phyloP scores from a whole-genome alignment of 2,888 invertebrate genomes.

The Limnephilus auricula region DNA sequence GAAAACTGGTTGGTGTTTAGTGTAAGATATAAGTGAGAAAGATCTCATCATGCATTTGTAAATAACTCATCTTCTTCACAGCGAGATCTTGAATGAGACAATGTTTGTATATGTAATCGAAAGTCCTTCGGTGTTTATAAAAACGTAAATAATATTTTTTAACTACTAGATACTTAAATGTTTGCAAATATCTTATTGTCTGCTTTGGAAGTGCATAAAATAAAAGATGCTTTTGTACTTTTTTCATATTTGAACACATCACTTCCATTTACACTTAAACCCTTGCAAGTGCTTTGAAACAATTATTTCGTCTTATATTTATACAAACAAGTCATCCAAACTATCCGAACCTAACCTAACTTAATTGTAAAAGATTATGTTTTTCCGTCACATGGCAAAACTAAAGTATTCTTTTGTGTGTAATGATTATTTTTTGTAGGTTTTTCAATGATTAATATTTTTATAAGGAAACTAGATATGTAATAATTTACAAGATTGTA shows the following conservation, averaged over 20 bases:
- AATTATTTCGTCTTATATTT: not conserved
- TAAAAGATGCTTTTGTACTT: not conserved
- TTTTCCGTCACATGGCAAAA: not conserved
- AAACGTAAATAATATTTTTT: not conserved
- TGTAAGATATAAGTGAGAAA: not conserved
- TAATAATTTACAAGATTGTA: not conserved
- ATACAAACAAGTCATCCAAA: too few relatives aligned
- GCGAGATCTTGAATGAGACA: not conserved
- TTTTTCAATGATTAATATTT: not conserved
- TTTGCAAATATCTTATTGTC: not conserved
- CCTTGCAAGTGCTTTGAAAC: not conserved
- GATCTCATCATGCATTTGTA: conserved; percentile 54
- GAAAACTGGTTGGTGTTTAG: not conserved
- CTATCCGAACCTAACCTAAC: not conserved
- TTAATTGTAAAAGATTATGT: not conserved
- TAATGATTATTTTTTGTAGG: not conserved
- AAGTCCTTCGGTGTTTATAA: not conserved
- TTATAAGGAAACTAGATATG: not conserved
- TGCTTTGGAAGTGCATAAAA: not conserved
- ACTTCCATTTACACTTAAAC: not conserved
- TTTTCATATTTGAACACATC: not conserved
- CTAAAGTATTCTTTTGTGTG: not conserved
- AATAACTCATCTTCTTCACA: conserved; percentile 27
- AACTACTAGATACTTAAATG: not conserved
- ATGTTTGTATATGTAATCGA: not conserved